phyloP scores from a whole-genome alignment of 2,888 invertebrate species.

The Andrena praecox region DNA sequence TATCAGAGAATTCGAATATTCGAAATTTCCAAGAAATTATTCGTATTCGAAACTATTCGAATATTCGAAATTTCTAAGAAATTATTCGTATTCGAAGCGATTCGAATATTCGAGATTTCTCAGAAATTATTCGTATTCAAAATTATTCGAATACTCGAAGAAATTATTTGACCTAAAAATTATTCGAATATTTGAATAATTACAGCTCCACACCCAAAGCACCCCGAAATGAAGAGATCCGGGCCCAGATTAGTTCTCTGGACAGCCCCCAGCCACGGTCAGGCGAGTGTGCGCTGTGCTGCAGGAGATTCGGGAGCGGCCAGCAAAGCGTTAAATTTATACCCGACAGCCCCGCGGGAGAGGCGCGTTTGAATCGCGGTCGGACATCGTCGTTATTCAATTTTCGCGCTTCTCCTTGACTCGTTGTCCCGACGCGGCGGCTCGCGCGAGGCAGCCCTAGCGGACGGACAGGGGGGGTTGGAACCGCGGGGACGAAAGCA shows the following conservation, averaged over 20 bases:
- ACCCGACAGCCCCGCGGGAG: background rate
- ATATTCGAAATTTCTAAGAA: no score
- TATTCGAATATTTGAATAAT: background rate
- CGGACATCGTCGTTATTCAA: slow-evolving; percentile 5
- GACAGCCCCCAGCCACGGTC: background rate
- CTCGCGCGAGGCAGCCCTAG: background rate
- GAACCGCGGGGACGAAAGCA: background rate
- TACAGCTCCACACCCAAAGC: background rate
- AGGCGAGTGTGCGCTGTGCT: background rate
- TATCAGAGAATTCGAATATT: no score
- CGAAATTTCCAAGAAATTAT: no score
- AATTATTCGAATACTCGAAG: no score
- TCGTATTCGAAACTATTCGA: no score
- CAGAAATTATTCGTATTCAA: no score
- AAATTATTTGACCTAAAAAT: no score
- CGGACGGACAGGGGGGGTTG: background rate
- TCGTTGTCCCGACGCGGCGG: background rate
- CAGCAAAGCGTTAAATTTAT: slow-evolving; percentile 34
- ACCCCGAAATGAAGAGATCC: background rate
- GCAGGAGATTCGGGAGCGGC: background rate
- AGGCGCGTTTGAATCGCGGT: background rate
- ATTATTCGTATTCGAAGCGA: no score
- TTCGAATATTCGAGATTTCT: no score
- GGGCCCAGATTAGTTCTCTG: background rate
- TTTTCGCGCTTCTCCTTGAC: slow-evolving; percentile 10